Conservation (phyloP, 2,797 vertebrate species). For the Spinus olivaceus region DNA sequence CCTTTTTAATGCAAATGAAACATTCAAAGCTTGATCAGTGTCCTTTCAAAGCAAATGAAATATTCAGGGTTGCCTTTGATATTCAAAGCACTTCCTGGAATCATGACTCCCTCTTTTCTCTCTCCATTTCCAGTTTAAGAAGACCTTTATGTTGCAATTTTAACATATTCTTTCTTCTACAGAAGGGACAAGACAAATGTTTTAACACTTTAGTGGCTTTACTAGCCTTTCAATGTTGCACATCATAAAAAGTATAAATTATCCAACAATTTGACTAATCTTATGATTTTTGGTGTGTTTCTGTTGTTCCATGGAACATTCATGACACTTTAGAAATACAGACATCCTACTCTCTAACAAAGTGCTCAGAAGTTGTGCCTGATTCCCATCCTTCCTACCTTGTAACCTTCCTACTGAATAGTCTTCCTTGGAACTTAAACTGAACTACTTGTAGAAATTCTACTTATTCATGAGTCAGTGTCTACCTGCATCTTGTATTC, state of each 20-base stretch:
- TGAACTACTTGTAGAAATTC: neutral
- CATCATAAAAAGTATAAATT: neutral
- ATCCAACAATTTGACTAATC: neutral
- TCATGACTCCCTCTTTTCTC: conserved; percentile 13
- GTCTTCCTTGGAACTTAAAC: neutral
- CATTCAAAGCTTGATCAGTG: conserved; percentile 57
- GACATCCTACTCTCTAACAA: neutral
- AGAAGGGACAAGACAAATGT: neutral
- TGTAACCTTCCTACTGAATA: neutral
- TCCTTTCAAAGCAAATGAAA: conserved; percentile 65
- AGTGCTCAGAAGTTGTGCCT: neutral
- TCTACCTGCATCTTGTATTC: neutral
- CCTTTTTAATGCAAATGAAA: conserved; percentile 64
- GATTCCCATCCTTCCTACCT: neutral
- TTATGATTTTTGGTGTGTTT: neutral
- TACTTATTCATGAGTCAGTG: neutral
- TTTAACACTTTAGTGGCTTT: conserved; percentile 48
- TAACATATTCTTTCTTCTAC: conserved; percentile 18
- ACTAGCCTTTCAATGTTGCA: neutral
- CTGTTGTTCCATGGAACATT: neutral
- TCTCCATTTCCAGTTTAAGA: conserved; percentile 28
- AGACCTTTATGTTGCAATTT: conserved; percentile 35
- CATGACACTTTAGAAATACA: neutral
- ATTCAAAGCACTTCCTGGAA: conserved; percentile 62
- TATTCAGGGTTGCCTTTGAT: conserved; percentile 62